These are phyloP conservation scores for Ichneumoninae sp. DNA, from an alignment of 2,888 invertebrate genomes.

Conservation along the genomic window DNA sequence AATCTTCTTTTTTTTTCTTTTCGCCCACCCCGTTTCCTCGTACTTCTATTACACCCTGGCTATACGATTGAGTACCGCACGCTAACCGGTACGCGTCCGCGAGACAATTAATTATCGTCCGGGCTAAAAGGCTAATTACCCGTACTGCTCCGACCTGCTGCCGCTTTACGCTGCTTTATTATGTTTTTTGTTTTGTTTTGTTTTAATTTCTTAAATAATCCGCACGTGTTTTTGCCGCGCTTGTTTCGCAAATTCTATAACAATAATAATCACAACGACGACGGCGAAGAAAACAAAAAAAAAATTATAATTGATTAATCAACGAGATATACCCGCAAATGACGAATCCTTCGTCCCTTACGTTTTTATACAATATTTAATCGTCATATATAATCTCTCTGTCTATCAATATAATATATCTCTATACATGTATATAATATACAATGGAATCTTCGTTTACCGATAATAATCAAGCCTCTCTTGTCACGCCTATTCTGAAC, in stretches of 20 bases:
- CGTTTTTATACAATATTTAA: slow-evolving; percentile 41
- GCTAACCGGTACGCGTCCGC: slow-evolving; percentile 72
- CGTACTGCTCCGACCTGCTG: slow-evolving; percentile 83
- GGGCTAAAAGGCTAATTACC: slow-evolving; percentile 81
- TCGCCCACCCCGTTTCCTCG: slow-evolving; percentile 47
- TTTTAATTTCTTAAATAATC: slow-evolving; percentile 58
- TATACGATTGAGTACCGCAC: slow-evolving; percentile 66
- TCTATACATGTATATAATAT: slow-evolving; percentile 37
- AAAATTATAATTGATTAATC: slow-evolving; percentile 9
- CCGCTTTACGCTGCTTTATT: slow-evolving; percentile 69
- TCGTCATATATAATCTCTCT: slow-evolving; percentile 39
- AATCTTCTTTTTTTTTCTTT: slow-evolving; percentile 12
- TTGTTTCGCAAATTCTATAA: slow-evolving; percentile 44
- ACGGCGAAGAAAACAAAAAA: slow-evolving; percentile 38
- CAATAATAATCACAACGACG: slow-evolving; percentile 50
- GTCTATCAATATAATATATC: slow-evolving; percentile 32
- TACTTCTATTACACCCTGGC: slow-evolving; percentile 57
- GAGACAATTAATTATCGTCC: slow-evolving; percentile 79
- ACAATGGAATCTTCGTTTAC: slow-evolving; percentile 28
- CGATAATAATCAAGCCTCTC: slow-evolving; percentile 38
- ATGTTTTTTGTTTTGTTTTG: slow-evolving; percentile 33
- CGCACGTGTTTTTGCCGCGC: slow-evolving; percentile 41
- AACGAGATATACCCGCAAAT: slow-evolving; percentile 22
- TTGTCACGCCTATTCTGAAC: slow-evolving; percentile 25
- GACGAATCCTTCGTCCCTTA: slow-evolving; percentile 13